Conservation (phyloP, 2,797 vertebrate genomes). For the Melanotaenia trifasciata region DNA sequence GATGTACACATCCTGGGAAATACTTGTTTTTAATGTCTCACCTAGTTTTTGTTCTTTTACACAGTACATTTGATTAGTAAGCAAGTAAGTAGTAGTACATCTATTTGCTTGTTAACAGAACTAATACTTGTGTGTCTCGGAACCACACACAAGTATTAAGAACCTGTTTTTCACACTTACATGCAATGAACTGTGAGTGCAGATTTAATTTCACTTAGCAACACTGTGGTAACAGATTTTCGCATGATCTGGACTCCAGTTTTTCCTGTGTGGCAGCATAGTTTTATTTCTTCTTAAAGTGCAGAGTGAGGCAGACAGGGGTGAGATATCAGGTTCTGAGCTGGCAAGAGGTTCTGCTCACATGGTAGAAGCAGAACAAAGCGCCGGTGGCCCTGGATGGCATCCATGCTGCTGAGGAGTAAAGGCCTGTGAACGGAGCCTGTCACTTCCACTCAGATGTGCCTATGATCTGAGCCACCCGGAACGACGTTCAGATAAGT, state of each 20-base stretch:
- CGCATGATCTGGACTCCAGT: conserved; percentile 46
- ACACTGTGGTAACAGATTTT: conserved; percentile 52
- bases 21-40: conserved; percentile 21
- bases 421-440: conserved; percentile 70
- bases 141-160: conserved; percentile 44
- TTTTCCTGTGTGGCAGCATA: conserved; percentile 45
- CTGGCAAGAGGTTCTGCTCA: conserved; percentile 65
- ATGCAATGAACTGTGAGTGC: conserved; percentile 52
- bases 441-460: conserved; percentile 79
- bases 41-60: conserved; percentile 22
- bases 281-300: conserved; percentile 62
- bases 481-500: conserved; percentile 74
- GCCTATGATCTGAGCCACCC: conserved; percentile 79
- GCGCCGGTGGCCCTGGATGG: conserved; percentile 66
- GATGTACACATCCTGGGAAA: conserved; percentile 16
- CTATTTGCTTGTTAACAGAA: not conserved
- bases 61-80: not conserved
- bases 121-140: not conserved
- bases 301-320: conserved; percentile 40
- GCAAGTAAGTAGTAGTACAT: too few species aligned
- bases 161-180: conserved; percentile 42
- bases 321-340: conserved; percentile 61
- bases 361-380: conserved; percentile 66
- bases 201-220: conserved; percentile 59
- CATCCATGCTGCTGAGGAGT: conserved; percentile 62